Percentiles rank a stretch among this genome's conserved stretches.
phyloP scores from a whole-genome alignment of 2,113 vertebrate genomes.

The Thamnaconus septentrionalis region DNA sequence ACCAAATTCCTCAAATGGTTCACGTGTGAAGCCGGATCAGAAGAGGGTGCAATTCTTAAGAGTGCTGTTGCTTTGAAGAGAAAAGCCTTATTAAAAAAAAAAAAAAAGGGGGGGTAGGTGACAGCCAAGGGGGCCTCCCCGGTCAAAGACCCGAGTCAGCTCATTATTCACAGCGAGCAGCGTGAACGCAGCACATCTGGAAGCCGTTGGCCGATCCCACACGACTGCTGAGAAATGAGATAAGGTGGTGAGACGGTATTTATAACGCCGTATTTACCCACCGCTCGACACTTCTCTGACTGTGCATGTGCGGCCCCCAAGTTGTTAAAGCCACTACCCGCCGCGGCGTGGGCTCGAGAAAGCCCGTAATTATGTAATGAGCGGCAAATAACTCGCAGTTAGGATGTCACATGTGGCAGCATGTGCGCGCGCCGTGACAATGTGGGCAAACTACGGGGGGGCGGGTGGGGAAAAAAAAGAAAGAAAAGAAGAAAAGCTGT shows the following conservation, averaged over 20 bases:
- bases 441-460: conserved; percentile 3
- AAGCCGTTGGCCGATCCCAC: conserved; percentile 55
- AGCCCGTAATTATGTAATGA: conserved; percentile 58
- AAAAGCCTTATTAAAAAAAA: background rate
- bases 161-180: conserved; percentile 32
- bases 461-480: too few relatives aligned
- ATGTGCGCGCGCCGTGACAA: conserved; percentile 17
- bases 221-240: conserved; percentile 68
- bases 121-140: conserved; percentile 48
- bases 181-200: conserved; percentile 61
- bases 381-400: conserved; percentile 41
- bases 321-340: conserved; percentile 63
- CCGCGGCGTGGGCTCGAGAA: conserved; percentile 36
- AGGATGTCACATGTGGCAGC: conserved; percentile 35
- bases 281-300: conserved; percentile 65
- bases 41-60: background rate
- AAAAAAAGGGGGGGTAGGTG: conserved; percentile 34
- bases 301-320: conserved; percentile 51
- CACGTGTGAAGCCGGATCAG: background rate
- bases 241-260: conserved; percentile 64
- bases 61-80: background rate
- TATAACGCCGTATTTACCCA: conserved; percentile 56
- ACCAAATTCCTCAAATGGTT: too few relatives aligned
- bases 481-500: background rate
- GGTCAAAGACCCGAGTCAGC: conserved; percentile 66